These are phyloP conservation scores for Nymphicus hollandicus DNA, from an alignment of 2,113 vertebrate genomes.

Conservation along the genomic window DNA sequence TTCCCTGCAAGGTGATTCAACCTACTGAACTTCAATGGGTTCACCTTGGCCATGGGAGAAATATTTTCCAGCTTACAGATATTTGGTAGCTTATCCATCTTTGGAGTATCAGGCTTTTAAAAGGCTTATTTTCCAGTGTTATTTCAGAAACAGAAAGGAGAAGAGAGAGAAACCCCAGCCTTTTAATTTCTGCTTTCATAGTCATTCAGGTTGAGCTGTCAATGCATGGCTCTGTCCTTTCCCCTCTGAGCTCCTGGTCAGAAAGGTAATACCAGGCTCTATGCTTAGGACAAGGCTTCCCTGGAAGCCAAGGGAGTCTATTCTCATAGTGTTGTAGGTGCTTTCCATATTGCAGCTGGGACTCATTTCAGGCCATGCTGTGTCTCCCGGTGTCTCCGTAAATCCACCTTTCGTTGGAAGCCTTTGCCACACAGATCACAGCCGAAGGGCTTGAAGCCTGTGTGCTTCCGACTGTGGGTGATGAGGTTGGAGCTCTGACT, in stretches of 20 bases:
- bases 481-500: slow-evolving; percentile 99
- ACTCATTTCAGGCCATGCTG: slow-evolving; percentile 93
- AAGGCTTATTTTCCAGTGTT: slow-evolving; percentile 61
- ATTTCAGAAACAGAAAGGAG: background rate
- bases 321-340: slow-evolving; percentile 72
- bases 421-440: slow-evolving; percentile 96
- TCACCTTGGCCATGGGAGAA: background rate
- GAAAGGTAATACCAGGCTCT: background rate
- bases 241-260: background rate
- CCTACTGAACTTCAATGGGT: background rate
- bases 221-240: background rate
- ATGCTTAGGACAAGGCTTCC: background rate
- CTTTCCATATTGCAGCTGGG: background rate
- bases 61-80: slow-evolving; percentile 10
- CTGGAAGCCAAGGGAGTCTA: slow-evolving; percentile 2
- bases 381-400: slow-evolving; percentile 93
- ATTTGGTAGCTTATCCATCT: slow-evolving; percentile 45
- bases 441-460: slow-evolving; percentile 96
- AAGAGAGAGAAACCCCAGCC: background rate
- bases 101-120: slow-evolving; percentile 11
- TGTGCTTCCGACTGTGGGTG: slow-evolving; percentile 98
- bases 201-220: background rate
- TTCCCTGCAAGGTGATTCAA: background rate
- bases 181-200: slow-evolving; percentile 19
- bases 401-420: slow-evolving; percentile 96